These are phyloP conservation scores for Protophormia terraenovae DNA, from an alignment of 2,888 invertebrate genomes.

Conservation along the genomic window DNA sequence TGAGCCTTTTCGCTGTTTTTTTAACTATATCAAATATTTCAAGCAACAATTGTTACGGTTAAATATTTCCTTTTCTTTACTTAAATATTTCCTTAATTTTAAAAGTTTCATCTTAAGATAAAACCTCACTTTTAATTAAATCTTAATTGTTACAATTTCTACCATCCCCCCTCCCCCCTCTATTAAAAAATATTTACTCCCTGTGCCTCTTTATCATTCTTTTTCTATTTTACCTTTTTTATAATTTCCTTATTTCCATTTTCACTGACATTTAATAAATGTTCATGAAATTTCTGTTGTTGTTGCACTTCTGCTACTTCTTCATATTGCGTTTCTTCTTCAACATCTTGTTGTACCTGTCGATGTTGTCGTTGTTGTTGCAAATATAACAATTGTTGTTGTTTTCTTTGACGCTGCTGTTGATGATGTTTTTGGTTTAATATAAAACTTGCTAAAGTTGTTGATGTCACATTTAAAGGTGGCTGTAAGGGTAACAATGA, in stretches of 20 bases:
- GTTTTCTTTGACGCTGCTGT: constrained; percentile 44
- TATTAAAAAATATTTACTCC: no score
- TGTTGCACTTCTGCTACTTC: constrained; percentile 49
- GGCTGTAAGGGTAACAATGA: constrained; percentile 73
- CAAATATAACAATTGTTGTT: constrained; percentile 41
- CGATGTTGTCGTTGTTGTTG: constrained; percentile 46
- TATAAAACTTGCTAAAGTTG: constrained; percentile 70
- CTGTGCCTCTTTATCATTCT: no score
- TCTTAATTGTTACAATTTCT: no score
- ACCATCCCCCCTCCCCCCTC: no score
- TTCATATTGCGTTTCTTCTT: constrained; percentile 23
- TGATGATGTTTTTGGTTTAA: constrained; percentile 64
- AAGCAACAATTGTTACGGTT: no score
- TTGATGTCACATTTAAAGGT: constrained; percentile 74
- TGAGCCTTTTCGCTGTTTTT: no score
- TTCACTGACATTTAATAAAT: constrained; percentile 56
- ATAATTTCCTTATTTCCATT: constrained; percentile 69
- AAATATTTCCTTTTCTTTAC: no score
- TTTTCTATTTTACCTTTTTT: constrained; percentile 72
- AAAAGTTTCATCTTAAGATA: no score
- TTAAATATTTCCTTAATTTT: no score
- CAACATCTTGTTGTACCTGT: constrained; percentile 50
- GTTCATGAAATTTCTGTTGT: constrained; percentile 39
- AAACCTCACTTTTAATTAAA: no score
- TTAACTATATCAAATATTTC: no score